Evolutionary conservation across 2,888 invertebrate species (phyloP), one percentile per base, ranked within the genome.

Genomic region (Agrotis exclamationis): DNA sequence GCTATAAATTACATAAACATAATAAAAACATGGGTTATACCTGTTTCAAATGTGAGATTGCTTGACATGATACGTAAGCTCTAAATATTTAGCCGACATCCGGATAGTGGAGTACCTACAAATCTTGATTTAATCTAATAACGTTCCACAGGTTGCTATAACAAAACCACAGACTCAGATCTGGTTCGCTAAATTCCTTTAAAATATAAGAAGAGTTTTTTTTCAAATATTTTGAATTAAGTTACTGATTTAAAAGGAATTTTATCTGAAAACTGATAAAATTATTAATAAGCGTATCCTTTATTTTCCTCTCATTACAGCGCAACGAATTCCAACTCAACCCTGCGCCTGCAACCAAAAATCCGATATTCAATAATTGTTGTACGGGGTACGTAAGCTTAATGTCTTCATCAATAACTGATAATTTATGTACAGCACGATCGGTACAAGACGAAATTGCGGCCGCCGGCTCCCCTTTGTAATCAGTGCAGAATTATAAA

Each of bases 381-480:
- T 92, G 88, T 89, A 90, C 87, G 87, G 66, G 90, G 89, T 93
- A 88, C 89, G 91, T 90, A 92, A 93, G 93, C 92, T 93, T 95
- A 95, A 96, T 95, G 95, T 96, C 96, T 96, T 96, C 96, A 96
- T 96, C 96, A 96, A 96, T 96, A 96, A 95, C 95, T 93, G 92
- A 94, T 96, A 96, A 96, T 96, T 95, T 96, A 96, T 96, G 95
- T 94, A 93, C 94, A 89, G 93, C 94, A 94, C 95, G 96, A 95
- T 93, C 94, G 89, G 90, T 94, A 95, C 95, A 95, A 95, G 96
- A 93, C 94, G 93, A 95, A 96, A 96, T 96, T 95, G 96, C 96
- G 96, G 96, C 96, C 96, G 96, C 96, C 96, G 97, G 97, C 96
- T 96, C 96, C 96, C 93, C 94, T 95, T 95, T 95, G 95, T 95